phyloP scores from a whole-genome alignment of 2,797 vertebrate species.

The Hemibagrus guttatus region DNA sequence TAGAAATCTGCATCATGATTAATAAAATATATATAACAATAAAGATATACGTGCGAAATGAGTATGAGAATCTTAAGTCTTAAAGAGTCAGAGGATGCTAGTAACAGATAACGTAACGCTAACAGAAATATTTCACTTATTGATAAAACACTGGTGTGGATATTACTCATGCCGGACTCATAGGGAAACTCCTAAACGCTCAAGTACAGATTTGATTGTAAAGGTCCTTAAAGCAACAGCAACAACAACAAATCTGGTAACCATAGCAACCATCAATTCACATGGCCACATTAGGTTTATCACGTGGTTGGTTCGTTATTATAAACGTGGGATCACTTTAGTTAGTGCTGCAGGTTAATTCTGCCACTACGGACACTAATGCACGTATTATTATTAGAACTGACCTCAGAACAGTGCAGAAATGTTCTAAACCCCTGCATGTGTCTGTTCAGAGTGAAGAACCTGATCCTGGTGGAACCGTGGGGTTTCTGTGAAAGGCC shows the following conservation, averaged over 20 bases:
- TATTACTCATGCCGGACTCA: not conserved
- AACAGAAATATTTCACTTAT: not conserved
- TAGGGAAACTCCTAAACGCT: not conserved
- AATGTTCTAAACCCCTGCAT: not conserved
- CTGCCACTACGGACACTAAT: not conserved
- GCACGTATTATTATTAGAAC: not conserved
- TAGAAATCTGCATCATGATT: not conserved
- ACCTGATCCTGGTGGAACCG: constrained; percentile 91
- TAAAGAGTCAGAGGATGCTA: not conserved
- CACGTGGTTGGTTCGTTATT: not conserved
- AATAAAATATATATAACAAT: too few species aligned
- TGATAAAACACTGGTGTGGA: not conserved
- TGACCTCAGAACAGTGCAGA: not conserved
- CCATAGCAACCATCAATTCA: not conserved
- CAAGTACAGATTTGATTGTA: not conserved
- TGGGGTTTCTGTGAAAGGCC: constrained; percentile 93
- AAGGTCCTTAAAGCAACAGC: not conserved
- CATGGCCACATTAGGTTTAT: not conserved
- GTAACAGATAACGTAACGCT: too few species aligned
- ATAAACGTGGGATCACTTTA: not conserved
- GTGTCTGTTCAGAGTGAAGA: constrained; percentile 79
- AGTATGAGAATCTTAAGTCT: not conserved
- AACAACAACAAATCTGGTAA: not conserved
- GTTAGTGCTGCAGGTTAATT: not conserved
- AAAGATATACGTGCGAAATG: not conserved